Base-by-base conservation (phyloP, 2,797 vertebrate genomes). In the Mycteria americana region DNA sequence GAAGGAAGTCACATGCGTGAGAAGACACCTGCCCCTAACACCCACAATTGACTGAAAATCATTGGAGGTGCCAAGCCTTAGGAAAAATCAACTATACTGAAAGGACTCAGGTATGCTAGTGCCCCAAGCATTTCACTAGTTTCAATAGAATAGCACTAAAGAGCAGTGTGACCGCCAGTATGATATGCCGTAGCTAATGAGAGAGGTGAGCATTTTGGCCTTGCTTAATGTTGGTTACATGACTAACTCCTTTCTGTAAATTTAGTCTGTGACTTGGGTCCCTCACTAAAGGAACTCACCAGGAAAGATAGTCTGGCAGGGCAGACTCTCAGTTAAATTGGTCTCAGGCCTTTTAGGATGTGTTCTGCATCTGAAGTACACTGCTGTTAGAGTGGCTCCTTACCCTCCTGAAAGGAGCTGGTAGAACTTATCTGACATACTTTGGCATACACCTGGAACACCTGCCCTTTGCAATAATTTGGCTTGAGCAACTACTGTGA, bases 111-210 rank as follows among this genome's bases (percentile, higher is more conserved):
- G 43, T 24, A 17, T 13, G 46, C 35, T 41, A 4, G 10, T 9
- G 37, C 37, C 25, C 60, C 37, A 7, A 15, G 33, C 19, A 4
- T 9, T 11, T 30, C 54, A 22, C 13, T 23, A 4, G 45, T 18
- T 35, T 41, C 57, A 31, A 6, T 1, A 60, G 46, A 18, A 37
- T 4, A 30, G 15, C 11, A 12, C 30, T 31, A 8, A 41, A 3
- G 43, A 70, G 51, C 64, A 64, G 16, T 3, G 33, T n/a, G 53
- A 41, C 41, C 2, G 6, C 18, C 41, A 11, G 70, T 4, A 27
- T 0, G 10, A 37, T 5, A 19, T 7, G 67, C 51, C 4, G 0
- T 10, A 35, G 62, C 83, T 18, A 30, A 35, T 3, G 28, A n/a
- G 33, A 24, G 22, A n/a, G 33, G 56, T 3, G 8, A 74, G 48